These are phyloP conservation scores for Pseudococcus jackbeardsleyi DNA, from an alignment of 2,888 invertebrate species.

Conservation along the genomic window DNA sequence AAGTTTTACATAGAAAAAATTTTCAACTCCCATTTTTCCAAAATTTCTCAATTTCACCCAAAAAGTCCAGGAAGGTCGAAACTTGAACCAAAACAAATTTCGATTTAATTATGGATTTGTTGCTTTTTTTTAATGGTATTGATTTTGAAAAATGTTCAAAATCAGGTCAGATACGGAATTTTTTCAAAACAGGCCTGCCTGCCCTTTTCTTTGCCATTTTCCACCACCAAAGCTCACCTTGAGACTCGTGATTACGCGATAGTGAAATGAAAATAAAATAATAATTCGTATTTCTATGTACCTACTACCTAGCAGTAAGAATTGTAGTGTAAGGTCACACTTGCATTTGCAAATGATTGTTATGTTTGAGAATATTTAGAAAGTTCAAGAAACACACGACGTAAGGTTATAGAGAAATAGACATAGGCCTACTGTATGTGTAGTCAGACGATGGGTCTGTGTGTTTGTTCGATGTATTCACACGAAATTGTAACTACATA, in stretches of 20 bases:
- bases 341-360: conserved; percentile 9
- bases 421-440: background rate
- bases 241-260: background rate
- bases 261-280: background rate
- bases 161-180: no score
- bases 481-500: conserved; percentile 22
- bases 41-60: no score
- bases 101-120: no score
- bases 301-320: background rate
- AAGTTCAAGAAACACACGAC: conserved; percentile 17
- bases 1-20: no score
- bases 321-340: background rate
- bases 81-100: no score
- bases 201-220: background rate
- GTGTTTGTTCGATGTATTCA: conserved; percentile 35
- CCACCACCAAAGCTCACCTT: background rate
- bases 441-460: background rate
- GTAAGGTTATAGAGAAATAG: background rate
- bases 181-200: background rate
- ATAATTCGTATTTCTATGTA: background rate
- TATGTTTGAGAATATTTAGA: conserved; percentile 35
- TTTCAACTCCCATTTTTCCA: no score
- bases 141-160: no score
- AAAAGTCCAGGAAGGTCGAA: no score
- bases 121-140: no score